Base-by-base conservation (phyloP, 2,113 vertebrate species). In the Limnothrissa miodon region DNA sequence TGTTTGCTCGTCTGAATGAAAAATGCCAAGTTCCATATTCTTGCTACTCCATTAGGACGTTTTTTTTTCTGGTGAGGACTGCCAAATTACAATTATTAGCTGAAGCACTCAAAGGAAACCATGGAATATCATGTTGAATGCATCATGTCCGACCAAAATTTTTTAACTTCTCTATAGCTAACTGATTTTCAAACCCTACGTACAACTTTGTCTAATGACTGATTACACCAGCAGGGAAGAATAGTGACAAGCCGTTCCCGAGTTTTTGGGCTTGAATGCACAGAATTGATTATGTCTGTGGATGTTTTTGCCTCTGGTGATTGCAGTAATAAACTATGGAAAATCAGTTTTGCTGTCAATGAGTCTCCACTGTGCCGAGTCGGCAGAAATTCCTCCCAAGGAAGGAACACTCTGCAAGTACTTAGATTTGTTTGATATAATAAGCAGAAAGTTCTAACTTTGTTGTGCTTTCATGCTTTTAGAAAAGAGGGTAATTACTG, bases 291-390 rank as follows among this genome's bases (percentile, higher is more conserved):
- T 29, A 25, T 66, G 25, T 66, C n/a, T 2, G 10, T 33, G 59
- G 59, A 9, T 33, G 59, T 33, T 66, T n/a, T 9, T 66, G 59
- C 56, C 56, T 59, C 21, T 6, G 21, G 56, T 59, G 56, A 59
- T 59, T 33, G 59, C 59, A 10, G 59, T 33, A 66, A 66, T 66
- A 66, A 33, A 66, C n/a, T 66, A 25, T 33, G 59, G 59, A 66
- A 8, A 66, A 66, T 66, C 59, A 25, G 59, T 66, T 66, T 66
- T 66, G 59, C 59, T 66, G 59, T 66, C 59, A 66, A 33, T 66
- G 59, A 29, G 4, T 33, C 59, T 66, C 59, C 59, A 33, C n/a
- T 66, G 59, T 13, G 59, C 59, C 10, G 59, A 66, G 8, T 66
- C 59, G 8, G 59, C 59, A 66, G 59, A 66, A 66, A 66, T 29